phyloP scores from a whole-genome alignment of 1,140 invertebrate genomes.

The Zaprionus inermis region DNA sequence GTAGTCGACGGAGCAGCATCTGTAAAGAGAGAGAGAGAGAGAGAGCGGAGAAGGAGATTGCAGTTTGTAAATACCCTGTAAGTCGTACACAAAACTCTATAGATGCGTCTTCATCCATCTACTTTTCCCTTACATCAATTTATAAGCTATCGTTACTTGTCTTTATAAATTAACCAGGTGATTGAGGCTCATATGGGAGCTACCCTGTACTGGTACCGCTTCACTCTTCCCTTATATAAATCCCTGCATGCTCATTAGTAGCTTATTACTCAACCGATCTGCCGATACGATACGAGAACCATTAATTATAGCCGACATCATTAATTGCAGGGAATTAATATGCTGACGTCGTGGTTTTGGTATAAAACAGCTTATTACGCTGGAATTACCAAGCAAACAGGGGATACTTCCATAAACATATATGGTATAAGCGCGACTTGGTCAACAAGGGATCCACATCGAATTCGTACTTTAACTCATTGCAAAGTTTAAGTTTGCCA shows the following conservation, averaged over 20 bases:
- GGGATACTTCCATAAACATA: background rate
- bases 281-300: background rate
- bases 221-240: background rate
- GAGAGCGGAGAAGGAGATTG: background rate
- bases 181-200: too few species aligned
- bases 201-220: background rate
- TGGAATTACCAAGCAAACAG: background rate
- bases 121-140: too few species aligned
- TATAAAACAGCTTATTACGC: background rate
- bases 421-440: background rate
- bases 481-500: slow-evolving; percentile 1
- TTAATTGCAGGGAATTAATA: background rate
- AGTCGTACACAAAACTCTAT: too few species aligned
- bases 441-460: background rate
- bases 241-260: background rate
- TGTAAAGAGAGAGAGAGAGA: background rate
- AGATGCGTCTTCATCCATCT: too few species aligned
- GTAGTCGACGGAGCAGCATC: slow-evolving; percentile 52
- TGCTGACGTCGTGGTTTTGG: background rate
- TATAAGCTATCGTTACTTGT: too few species aligned
- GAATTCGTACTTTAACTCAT: background rate
- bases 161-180: too few species aligned
- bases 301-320: background rate
- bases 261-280: background rate
- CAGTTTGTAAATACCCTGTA: background rate